Evolutionary conservation across 2,113 vertebrate species (phyloP), one percentile per base, ranked within the genome.

Genomic region (Nycticryphes semicollaris): DNA sequence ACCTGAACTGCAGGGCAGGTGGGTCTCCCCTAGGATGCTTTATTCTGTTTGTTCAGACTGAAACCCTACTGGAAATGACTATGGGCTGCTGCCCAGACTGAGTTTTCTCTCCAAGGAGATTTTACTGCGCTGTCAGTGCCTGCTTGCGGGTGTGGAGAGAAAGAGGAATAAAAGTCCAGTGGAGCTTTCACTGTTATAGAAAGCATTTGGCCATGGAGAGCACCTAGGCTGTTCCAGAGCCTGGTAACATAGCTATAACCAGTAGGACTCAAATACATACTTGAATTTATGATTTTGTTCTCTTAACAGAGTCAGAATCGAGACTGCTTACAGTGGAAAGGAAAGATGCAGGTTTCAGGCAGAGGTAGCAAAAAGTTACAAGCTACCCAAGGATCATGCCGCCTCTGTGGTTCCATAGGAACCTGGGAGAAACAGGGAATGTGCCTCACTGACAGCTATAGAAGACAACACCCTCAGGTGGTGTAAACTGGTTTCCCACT

Each of bases 221-320:
- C 4, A 20, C 13, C 5, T 48, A 54, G 57, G 7, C 13, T 47
- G 19, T 47, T 63, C 24, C 43, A 39, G n/a, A 60, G 12, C 21
- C 51, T 45, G 11, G 6, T 75, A 67, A 54, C 89, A 31, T 13
- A 48, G 18, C 9, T 39, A 12, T 1, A 73, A 33, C 9, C 18
- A 19, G 8, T 12, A 16, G 28, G 12, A 68, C 35, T 67, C 15
- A 47, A 30, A 9, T 0, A 0, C 7, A 7, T 53, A 6, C n/a
- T 30, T 19, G 45, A 60, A 33, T 12, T 84, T 15, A 48, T n/a
- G 14, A 27, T 43, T 93, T 82, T 72, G 4, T 48, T 54, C 18
- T 59, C 50, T 73, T 41, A 72, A 37, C 7, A 33, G 47, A 47
- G 17, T 86, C 37, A 84, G 31, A 70, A 59, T 45, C 12, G 41